phyloP scores from a whole-genome alignment of 2,888 invertebrate species.

The Acanthacorydalis orientalis region DNA sequence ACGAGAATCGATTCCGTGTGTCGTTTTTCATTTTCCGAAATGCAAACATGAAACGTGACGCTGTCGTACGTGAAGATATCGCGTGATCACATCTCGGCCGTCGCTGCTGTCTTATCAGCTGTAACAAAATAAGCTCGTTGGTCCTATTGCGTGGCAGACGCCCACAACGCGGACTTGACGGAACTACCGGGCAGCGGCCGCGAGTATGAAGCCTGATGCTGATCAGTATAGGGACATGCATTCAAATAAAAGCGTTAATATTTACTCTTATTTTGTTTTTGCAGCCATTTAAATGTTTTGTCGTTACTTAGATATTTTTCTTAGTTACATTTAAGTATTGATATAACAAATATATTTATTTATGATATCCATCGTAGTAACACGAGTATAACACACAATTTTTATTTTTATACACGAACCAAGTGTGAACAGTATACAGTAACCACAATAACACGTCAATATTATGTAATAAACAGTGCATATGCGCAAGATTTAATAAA shows the following conservation, averaged over 20 bases:
- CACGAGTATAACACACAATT: constrained; percentile 2
- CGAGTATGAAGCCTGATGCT: too few relatives aligned
- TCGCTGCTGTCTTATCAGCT: too few relatives aligned
- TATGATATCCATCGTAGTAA: constrained; percentile 4
- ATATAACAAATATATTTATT: constrained; percentile 5
- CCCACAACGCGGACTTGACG: too few relatives aligned
- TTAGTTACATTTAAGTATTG: constrained; percentile 1
- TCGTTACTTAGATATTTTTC: not conserved
- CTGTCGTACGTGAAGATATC: too few relatives aligned
- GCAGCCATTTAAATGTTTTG: not conserved
- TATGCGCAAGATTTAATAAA: constrained; percentile 6
- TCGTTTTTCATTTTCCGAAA: too few relatives aligned
- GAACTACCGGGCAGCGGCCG: too few relatives aligned
- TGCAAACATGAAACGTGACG: too few relatives aligned
- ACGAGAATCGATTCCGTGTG: too few relatives aligned
- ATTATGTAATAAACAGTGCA: constrained; percentile 1
- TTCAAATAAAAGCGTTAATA: not conserved
- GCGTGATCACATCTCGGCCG: too few relatives aligned
- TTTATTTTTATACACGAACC: constrained; percentile 3
- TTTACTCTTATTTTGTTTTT: not conserved
- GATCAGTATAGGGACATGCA: too few relatives aligned
- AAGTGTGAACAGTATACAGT: constrained; percentile 2
- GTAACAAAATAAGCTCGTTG: too few relatives aligned
- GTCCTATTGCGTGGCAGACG: too few relatives aligned
- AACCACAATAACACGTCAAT: constrained; percentile 6